Evolutionary conservation across 2,113 vertebrate species (phyloP).

Genomic region (Podarcis muralis): DNA sequence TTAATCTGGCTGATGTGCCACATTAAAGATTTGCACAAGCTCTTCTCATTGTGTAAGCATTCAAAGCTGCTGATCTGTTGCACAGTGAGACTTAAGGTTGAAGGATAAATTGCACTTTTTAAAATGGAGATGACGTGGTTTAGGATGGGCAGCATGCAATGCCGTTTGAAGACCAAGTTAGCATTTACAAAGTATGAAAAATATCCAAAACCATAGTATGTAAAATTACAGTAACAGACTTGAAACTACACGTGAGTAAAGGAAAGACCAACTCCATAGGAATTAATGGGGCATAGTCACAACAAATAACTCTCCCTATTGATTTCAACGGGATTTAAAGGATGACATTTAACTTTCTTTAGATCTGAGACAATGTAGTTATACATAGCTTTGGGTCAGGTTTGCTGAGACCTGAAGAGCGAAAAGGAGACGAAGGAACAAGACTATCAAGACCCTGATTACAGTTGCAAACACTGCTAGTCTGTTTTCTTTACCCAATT

Average conservation of each 20-base stretch:
- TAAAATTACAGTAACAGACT: background rate
- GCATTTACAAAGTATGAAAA: background rate
- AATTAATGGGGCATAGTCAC: background rate
- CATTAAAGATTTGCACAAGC: background rate
- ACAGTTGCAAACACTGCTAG: background rate
- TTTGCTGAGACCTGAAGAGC: background rate
- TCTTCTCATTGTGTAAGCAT: background rate
- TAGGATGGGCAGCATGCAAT: background rate
- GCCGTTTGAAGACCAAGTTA: background rate
- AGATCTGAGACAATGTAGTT: background rate
- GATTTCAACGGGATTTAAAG: background rate
- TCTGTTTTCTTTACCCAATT: background rate
- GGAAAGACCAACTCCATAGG: background rate
- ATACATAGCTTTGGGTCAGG: background rate
- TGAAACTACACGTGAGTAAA: background rate
- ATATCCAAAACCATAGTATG: background rate
- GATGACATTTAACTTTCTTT: background rate
- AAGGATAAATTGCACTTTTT: background rate
- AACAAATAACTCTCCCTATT: background rate
- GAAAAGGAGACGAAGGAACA: background rate
- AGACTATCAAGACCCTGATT: background rate
- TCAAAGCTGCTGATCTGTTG: background rate
- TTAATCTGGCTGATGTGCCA: background rate
- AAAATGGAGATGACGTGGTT: background rate
- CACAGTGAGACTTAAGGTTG: background rate